Base-by-base conservation (phyloP, 2,113 vertebrate genomes). In the Pangasianodon hypophthalmus region DNA sequence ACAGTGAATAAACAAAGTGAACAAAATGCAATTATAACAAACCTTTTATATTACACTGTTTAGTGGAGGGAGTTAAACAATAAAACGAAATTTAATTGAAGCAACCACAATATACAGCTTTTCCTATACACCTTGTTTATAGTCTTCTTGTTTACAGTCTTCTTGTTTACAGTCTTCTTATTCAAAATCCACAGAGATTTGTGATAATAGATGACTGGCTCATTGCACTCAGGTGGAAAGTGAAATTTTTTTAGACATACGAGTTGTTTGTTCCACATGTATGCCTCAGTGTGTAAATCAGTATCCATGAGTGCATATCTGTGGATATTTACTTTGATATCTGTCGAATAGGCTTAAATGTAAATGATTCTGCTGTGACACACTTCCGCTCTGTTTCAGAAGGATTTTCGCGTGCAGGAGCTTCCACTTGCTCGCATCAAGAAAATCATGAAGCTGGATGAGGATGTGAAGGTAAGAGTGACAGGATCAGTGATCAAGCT, bases 381-480 rank as follows among this genome's bases (percentile, higher is more conserved):
- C 69, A 32, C 8, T 32, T 5, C 92, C 82, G 80, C 83, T 92
- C 26, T 92, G 52, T 96, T 96, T 91, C 96, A 99, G 98, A 99
- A 99, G 97, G 98, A 99, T 94, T 99, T 99, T 91, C 96, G 98
- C 75, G 98, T 99, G 84, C 98, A 99, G 93, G 98, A 99, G 93
- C 97, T 99, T 87, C 98, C 98, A 84, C 93, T 99, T 88, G 98
- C 98, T 93, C 98, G 98, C 83, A 99, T 99, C 94, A 99, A 99
- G 96, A 99, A 99, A 95, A 99, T 99, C 93, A 99, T 99, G 98
- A 99, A 99, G 92, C 93, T 99, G 93, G 98, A 99, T 96, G 98
- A 99, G 93, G 98, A 99, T 92, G 98, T 99, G 91, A 99, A 99
- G 97, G 98, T 99, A 96, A 91, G 89, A 91, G 50, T 52, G 50